phyloP scores from a whole-genome alignment of 2,797 vertebrate species.

The Acanthopagrus latus region DNA sequence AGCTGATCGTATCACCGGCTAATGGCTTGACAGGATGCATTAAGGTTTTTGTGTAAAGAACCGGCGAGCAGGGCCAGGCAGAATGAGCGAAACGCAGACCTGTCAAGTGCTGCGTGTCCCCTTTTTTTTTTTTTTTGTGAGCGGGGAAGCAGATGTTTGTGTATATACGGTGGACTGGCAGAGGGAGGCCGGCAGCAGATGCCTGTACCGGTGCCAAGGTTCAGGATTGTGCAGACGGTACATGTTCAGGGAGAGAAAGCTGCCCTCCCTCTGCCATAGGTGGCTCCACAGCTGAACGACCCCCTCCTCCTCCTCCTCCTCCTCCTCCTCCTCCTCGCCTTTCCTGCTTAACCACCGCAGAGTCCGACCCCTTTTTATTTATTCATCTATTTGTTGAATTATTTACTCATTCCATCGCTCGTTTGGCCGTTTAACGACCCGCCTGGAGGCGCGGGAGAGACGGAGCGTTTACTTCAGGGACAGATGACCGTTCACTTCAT shows the following conservation, averaged over 20 bases:
- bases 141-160: slow-evolving; percentile 88
- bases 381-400: slow-evolving; percentile 83
- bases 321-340: slow-evolving; percentile 29
- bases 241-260: slow-evolving; percentile 88
- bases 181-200: slow-evolving; percentile 93
- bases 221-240: slow-evolving; percentile 95
- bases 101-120: slow-evolving; percentile 92
- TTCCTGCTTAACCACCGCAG: slow-evolving; percentile 65
- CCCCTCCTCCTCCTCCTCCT: slow-evolving; percentile 52
- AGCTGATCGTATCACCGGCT: slow-evolving; percentile 96
- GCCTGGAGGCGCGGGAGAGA: slow-evolving; percentile 77
- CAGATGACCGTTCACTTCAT: slow-evolving; percentile 67
- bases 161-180: slow-evolving; percentile 70
- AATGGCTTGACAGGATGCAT: slow-evolving; percentile 99
- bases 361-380: slow-evolving; percentile 80
- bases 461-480: slow-evolving; percentile 65
- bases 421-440: slow-evolving; percentile 86
- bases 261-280: slow-evolving; percentile 91
- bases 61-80: slow-evolving; percentile 84
- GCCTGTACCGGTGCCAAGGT: slow-evolving; percentile 97
- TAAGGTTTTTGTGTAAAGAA: slow-evolving; percentile 98
- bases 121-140: slow-evolving; percentile 69
- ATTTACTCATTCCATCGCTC: slow-evolving; percentile 80
- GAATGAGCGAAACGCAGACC: slow-evolving; percentile 89
- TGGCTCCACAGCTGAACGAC: slow-evolving; percentile 89